Conservation (phyloP, 2,113 vertebrate species). For the Craseonycteris thonglongyai region DNA sequence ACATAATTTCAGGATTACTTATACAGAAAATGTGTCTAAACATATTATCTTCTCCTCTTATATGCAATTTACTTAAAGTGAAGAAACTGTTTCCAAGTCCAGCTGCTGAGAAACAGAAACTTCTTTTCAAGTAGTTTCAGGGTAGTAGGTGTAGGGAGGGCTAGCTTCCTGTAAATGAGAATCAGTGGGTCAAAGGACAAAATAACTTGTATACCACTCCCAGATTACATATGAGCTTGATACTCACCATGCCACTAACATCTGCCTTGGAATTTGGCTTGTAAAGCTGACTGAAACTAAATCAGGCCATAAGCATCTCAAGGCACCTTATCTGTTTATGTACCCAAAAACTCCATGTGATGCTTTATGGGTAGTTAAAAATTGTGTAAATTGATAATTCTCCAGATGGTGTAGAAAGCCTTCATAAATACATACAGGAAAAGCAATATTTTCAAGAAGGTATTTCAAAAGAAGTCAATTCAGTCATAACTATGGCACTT, state of each 20-base stretch:
- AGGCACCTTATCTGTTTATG: not conserved
- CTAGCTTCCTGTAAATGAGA: not conserved
- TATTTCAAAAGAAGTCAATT: not conserved
- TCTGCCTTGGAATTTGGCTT: slow-evolving; percentile 46
- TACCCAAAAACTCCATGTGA: not conserved
- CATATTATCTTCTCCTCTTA: not conserved
- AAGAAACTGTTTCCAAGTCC: not conserved
- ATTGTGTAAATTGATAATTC: not conserved
- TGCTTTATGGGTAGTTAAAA: not conserved
- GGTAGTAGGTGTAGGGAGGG: not conserved
- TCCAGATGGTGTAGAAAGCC: not conserved
- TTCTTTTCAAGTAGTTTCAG: not conserved
- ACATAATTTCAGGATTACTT: slow-evolving; percentile 36
- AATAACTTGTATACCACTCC: not conserved
- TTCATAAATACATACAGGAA: not conserved
- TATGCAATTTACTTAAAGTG: not conserved
- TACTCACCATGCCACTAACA: not conserved
- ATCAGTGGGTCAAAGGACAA: slow-evolving; percentile 16
- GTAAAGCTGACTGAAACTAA: slow-evolving; percentile 13
- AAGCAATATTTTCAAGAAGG: not conserved
- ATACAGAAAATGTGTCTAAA: slow-evolving; percentile 36
- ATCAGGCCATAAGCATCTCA: not conserved
- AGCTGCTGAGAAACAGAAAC: not conserved
- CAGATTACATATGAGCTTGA: not conserved
- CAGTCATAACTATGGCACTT: not conserved